Base-by-base conservation (phyloP, 30 jellyfish, hydroid and myxozoan species). In the Hydra vulgaris region DNA sequence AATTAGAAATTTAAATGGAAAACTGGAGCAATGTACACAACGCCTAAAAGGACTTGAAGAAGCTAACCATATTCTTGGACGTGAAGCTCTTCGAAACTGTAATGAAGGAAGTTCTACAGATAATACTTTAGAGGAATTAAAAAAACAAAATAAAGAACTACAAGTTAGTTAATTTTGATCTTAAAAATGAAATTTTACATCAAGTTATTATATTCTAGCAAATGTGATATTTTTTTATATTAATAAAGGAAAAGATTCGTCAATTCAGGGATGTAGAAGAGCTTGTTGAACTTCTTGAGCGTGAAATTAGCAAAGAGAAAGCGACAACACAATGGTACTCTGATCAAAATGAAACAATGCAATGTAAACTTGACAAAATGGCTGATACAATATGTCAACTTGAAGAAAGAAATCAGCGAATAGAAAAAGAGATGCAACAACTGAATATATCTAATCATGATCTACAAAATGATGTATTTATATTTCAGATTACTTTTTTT, bases 181-280 rank as follows among this genome's bases (percentile, higher is more conserved):
- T n/a, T n/a, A n/a, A n/a, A n/a, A n/a, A n/a, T n/a, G n/a, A n/a
- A n/a, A n/a, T n/a, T n/a, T n/a, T n/a, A n/a, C n/a, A n/a, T n/a
- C n/a, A n/a, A n/a, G n/a, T n/a, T n/a, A n/a, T 40, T 40, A 40
- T 40, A 3, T 40, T 40, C 61, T 12, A 3, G 12, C 61, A 3
- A 40, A 3, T 40, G 61, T 40, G 12, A 40, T 3, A 3, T 3
- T 40, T 12, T 40, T 40, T 40, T 40, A 40, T 40, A 5, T 40
- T 40, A 3, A 3, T 3, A 40, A 40, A 80, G 87, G 87, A 80
- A 21, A 80, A 70, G 70, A 26, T 80, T 53, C 68, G 52, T 17
- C 87, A 80, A 22, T 80, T 80, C 87, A 74, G 70, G 24, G 69
- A 80, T 27, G 87, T 80, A 21, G 87, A 80, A 12, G 87, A 80